phyloP scores from a whole-genome alignment of 2,888 invertebrate genomes.

The Lissocephala sabroskyi region DNA sequence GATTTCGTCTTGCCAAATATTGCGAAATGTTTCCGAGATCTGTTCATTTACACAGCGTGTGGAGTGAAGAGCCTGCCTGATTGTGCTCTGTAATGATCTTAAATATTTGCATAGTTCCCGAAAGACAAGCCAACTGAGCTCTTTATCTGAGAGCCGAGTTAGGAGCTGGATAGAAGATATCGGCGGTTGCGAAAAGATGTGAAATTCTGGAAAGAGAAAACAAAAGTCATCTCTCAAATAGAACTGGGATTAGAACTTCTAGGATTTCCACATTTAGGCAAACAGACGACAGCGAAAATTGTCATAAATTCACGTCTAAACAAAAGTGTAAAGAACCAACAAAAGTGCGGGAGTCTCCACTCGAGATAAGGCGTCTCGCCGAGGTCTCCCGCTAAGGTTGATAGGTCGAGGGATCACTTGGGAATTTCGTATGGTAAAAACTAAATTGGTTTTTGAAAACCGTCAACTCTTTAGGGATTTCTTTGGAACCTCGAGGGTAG shows the following conservation, averaged over 20 bases:
- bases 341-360: conserved; percentile 29
- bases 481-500: too few species aligned
- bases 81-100: conserved; percentile 19
- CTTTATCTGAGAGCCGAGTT: too few species aligned
- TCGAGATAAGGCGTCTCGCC: too few species aligned
- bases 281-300: conserved; percentile 18
- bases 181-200: too few species aligned
- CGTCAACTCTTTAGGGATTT: too few species aligned
- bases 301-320: conserved; percentile 60
- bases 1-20: neutral
- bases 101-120: conserved; percentile 48
- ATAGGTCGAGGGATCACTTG: too few species aligned
- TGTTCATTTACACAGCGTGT: conserved; percentile 1
- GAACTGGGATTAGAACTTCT: neutral
- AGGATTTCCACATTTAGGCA: conserved; percentile 40
- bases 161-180: too few species aligned
- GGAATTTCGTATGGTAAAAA: too few species aligned
- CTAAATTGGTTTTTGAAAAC: too few species aligned
- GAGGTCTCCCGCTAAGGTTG: too few species aligned
- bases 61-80: neutral
- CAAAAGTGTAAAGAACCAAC: conserved; percentile 63
- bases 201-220: too few species aligned
- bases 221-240: too few species aligned
- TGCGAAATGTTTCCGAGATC: neutral
- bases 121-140: neutral